Evolutionary conservation across 2,797 vertebrate genomes (phyloP).

Genomic region (Sebastes variabilis): DNA sequence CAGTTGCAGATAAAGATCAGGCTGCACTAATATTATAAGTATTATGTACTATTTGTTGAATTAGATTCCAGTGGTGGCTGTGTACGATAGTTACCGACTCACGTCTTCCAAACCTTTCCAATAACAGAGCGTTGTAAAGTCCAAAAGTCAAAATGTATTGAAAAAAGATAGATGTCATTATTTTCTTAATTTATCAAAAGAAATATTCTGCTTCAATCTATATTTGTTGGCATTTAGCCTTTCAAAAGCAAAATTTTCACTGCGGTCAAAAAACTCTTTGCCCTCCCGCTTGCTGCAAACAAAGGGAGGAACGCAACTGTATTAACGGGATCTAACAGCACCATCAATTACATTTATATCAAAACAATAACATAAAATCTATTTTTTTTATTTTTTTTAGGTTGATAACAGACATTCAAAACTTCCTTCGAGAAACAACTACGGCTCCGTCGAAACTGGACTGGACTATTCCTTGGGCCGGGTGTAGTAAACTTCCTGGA

Average conservation of each 20-base stretch:
- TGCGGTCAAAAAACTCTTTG: too few species aligned
- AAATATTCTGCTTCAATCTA: neutral
- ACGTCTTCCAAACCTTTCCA: too few species aligned
- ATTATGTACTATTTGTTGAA: too few species aligned
- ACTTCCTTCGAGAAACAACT: neutral
- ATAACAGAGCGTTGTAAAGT: too few species aligned
- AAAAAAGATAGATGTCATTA: too few species aligned
- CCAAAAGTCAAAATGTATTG: too few species aligned
- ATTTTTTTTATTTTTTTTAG: neutral
- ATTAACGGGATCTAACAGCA: neutral
- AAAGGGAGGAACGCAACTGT: neutral
- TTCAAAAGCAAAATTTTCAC: too few species aligned
- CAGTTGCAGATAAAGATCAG: too few species aligned
- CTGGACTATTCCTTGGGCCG: neutral
- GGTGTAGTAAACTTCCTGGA: neutral
- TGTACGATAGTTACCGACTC: too few species aligned
- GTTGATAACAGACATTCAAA: neutral
- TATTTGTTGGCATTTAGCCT: neutral
- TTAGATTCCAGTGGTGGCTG: too few species aligned
- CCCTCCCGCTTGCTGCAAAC: too few species aligned
- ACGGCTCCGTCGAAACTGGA: neutral
- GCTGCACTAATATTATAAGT: too few species aligned
- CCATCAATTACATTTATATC: neutral
- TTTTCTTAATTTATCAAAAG: neutral
- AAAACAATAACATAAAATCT: neutral